A percentile compares a stretch with the other conserved stretches of the same genome.
Evolutionary conservation across 2,888 invertebrate genomes (phyloP).

Genomic region (Leptura quadrifasciata): DNA sequence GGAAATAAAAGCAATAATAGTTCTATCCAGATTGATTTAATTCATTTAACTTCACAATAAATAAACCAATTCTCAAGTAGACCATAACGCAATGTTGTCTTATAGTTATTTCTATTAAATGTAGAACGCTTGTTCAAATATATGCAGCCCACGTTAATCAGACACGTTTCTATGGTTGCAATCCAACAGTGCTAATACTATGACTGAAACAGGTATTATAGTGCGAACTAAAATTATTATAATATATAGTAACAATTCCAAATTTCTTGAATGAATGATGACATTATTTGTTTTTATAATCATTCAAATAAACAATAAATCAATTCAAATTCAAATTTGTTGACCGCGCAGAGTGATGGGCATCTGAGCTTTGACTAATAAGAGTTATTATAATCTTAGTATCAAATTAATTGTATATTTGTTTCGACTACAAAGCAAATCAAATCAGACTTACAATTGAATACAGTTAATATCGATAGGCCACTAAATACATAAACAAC

Average conservation of each 20-base stretch:
- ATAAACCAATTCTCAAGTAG: too few species aligned
- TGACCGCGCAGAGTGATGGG: not conserved
- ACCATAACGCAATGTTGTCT: too few species aligned
- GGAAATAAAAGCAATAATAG: too few species aligned
- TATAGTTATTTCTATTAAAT: too few species aligned
- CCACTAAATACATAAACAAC: constrained; percentile 29
- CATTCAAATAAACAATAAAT: not conserved
- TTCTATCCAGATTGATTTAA: too few species aligned
- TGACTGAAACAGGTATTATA: not conserved
- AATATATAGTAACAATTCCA: not conserved
- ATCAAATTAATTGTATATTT: constrained; percentile 33
- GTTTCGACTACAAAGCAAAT: constrained; percentile 27
- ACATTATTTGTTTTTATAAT: not conserved
- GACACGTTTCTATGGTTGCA: not conserved
- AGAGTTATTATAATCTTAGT: constrained; percentile 20
- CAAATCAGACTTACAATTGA: constrained; percentile 31
- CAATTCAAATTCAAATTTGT: constrained; percentile 18
- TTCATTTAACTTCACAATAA: too few species aligned
- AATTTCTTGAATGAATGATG: not conserved
- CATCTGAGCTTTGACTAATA: constrained; percentile 7
- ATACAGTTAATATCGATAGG: constrained; percentile 20
- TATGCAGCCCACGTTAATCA: not conserved
- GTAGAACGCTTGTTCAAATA: not conserved
- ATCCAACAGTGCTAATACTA: too few species aligned
- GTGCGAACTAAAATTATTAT: too few species aligned